These are phyloP conservation scores for Copidosoma aretas DNA, from an alignment of 2,888 invertebrate genomes.

Conservation along the genomic window DNA sequence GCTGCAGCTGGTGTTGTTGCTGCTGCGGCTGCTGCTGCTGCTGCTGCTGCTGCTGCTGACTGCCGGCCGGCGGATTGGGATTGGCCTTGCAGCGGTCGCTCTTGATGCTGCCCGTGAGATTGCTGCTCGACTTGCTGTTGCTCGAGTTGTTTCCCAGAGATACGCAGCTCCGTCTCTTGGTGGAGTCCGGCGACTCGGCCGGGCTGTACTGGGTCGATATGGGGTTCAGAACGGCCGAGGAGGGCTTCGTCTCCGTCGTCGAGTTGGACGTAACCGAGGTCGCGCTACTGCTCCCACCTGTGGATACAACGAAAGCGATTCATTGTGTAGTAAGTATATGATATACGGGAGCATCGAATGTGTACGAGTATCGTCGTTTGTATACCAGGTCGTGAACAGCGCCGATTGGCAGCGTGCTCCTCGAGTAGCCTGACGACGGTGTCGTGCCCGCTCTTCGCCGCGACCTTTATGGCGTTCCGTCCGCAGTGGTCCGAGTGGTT, in stretches of 20 bases:
- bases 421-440: conserved; percentile 82
- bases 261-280: conserved; percentile 64
- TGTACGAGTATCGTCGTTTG: conserved; percentile 43
- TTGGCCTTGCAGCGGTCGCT: conserved; percentile 64
- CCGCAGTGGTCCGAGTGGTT: conserved; percentile 86
- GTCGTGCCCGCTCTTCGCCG: conserved; percentile 88
- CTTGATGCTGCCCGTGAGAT: conserved; percentile 76
- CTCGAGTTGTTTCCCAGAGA: conserved; percentile 74
- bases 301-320: conserved; percentile 26
- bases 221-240: conserved; percentile 67
- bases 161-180: conserved; percentile 66
- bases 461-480: conserved; percentile 85
- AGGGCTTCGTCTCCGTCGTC: conserved; percentile 71
- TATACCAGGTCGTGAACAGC: conserved; percentile 56
- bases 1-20: conserved; percentile 23
- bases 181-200: conserved; percentile 62
- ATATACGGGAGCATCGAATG: background rate
- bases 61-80: conserved; percentile 53
- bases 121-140: conserved; percentile 81
- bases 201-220: conserved; percentile 63
- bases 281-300: conserved; percentile 62
- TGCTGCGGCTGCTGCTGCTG: conserved; percentile 52
- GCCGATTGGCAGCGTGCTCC: conserved; percentile 64
- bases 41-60: conserved; percentile 15
- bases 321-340: conserved; percentile 9